A percentile compares a stretch with the other conserved stretches of the same genome.
These are phyloP conservation scores for Venustoraphidia nigricollis DNA, from an alignment of 2,888 invertebrate genomes.

Conservation along the genomic window DNA sequence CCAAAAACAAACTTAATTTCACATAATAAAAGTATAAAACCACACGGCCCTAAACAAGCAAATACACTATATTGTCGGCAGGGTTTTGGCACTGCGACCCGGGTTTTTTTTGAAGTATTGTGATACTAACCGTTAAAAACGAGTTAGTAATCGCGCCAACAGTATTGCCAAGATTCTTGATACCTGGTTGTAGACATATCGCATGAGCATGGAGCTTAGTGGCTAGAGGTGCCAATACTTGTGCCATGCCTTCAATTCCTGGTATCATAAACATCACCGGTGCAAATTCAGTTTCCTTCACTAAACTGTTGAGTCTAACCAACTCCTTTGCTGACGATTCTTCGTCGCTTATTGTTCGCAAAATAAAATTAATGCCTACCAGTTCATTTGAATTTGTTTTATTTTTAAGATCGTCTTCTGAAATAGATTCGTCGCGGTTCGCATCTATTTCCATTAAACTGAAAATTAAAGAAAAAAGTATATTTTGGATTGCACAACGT, in stretches of 20 bases:
- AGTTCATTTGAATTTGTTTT: slow-evolving; percentile 11
- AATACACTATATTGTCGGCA: too few species aligned
- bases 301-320: slow-evolving; percentile 28
- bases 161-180: slow-evolving; percentile 27
- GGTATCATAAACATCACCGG: slow-evolving; percentile 43
- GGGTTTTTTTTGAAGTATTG: too few species aligned
- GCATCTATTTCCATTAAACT: too few species aligned
- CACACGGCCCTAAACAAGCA: too few species aligned
- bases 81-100: too few species aligned
- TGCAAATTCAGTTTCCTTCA: slow-evolving; percentile 7
- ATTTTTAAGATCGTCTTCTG: not conserved
- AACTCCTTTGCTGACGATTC: slow-evolving; percentile 33
- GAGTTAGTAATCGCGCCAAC: slow-evolving; percentile 26
- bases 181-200: slow-evolving; percentile 36
- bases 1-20: too few species aligned
- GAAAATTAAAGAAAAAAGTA: too few species aligned
- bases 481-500: too few species aligned
- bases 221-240: slow-evolving; percentile 34
- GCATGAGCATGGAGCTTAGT: slow-evolving; percentile 33
- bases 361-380: slow-evolving; percentile 34
- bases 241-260: slow-evolving; percentile 51
- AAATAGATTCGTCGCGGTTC: too few species aligned
- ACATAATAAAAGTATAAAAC: too few species aligned
- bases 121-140: too few species aligned
- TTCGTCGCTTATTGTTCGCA: slow-evolving; percentile 46